Conservation (phyloP, 35 echinoderm and acorn worm species). For the Patiria miniata region DNA sequence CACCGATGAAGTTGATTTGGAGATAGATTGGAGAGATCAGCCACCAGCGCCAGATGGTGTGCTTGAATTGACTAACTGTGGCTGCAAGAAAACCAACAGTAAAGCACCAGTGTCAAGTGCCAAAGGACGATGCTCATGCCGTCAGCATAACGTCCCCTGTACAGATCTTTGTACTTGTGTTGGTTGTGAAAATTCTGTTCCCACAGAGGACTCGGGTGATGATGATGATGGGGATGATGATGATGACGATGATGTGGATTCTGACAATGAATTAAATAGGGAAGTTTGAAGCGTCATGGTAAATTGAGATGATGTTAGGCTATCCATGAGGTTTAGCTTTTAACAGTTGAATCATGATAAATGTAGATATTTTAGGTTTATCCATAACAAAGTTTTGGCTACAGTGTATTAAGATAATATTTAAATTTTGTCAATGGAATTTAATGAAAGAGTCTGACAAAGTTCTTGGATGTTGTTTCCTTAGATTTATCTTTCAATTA, state of each 20-base stretch:
- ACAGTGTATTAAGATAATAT: no score
- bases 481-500: no score
- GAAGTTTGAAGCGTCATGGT: no score
- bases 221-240: no score
- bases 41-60: slow-evolving; percentile 42
- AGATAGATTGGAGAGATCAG: slow-evolving; percentile 35
- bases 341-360: no score
- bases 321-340: no score
- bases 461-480: no score
- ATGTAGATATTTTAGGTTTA: no score
- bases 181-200: slow-evolving; percentile 35
- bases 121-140: background rate
- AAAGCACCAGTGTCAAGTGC: background rate
- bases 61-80: slow-evolving; percentile 20
- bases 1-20: background rate
- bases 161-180: slow-evolving; percentile 51
- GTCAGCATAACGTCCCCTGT: slow-evolving; percentile 13
- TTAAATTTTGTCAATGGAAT: no score
- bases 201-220: background rate
- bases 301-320: no score
- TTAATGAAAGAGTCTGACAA: no score
- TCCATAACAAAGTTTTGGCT: no score
- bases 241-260: slow-evolving; percentile 24
- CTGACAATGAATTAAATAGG: slow-evolving; percentile 29
- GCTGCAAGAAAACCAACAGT: slow-evolving; percentile 29